These are phyloP conservation scores for Saccostrea glomerata DNA, from an alignment of 1,140 invertebrate genomes.

Conservation along the genomic window DNA sequence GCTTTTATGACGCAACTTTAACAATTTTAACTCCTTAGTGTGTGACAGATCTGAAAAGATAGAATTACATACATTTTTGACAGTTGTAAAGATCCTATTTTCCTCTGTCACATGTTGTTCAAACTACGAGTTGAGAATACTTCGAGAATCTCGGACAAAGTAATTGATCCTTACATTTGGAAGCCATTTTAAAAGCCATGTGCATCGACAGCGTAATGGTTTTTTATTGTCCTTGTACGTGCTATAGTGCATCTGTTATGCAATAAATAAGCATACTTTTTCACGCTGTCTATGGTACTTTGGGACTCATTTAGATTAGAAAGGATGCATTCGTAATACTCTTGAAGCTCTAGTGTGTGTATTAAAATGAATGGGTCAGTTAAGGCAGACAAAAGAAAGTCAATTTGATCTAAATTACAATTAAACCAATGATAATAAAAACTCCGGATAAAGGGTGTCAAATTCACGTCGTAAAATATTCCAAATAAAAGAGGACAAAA, in stretches of 20 bases:
- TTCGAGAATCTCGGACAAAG: slow-evolving; percentile 52
- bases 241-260: slow-evolving; percentile 33
- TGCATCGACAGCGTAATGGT: slow-evolving; percentile 53
- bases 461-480: background rate
- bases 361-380: background rate
- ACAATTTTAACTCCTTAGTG: background rate
- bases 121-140: slow-evolving; percentile 34
- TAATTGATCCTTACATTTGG: slow-evolving; percentile 52
- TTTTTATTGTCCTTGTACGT: slow-evolving; percentile 49
- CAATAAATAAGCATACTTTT: background rate
- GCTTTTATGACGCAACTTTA: background rate
- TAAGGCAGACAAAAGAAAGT: background rate
- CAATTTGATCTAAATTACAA: background rate
- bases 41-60: background rate
- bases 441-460: background rate
- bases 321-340: background rate
- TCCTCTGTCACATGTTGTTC: background rate
- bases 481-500: background rate
- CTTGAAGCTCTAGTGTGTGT: background rate
- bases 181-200: slow-evolving; percentile 43
- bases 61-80: background rate
- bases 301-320: background rate
- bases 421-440: slow-evolving; percentile 1
- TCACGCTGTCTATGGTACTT: background rate
- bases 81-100: background rate